Base-by-base conservation (phyloP, 1,140 invertebrate species). In the Schlechtendalia chinensis region DNA sequence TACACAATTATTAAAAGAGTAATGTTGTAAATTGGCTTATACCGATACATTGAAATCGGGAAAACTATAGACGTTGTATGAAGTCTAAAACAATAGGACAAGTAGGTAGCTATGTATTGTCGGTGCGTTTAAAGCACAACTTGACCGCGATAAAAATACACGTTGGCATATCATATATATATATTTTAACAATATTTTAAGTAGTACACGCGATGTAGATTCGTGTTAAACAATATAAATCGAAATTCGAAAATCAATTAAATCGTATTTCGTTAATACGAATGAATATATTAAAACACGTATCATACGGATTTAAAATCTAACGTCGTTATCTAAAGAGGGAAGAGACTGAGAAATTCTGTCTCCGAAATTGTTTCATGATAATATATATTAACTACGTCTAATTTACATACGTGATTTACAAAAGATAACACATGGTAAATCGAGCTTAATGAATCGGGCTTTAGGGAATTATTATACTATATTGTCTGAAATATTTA, bases 401-500 rank as follows among this genome's bases (percentile, higher is more conserved):
- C 3, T 45, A 67, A 69, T 69, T 47, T 69, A 69, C 65, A 47
- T 27, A 69, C 24, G 47, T 3, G 65, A 69, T 69, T 67, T 24
- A 24, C 39, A 17, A 69, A 69, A 69, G 65, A 50, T 69, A 69
- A 45, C 65, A 24, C 39, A 69, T 24, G 65, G 32, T 22, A n/a
- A 22, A 11, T 45, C n/a, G n/a, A n/a, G n/a, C n/a, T 22, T 45
- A 67, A 45, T 67, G 19, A 67, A 45, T 45, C 14, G 11, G 63
- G 5, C 63, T 22, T 22, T 5, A 45, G n/a, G n/a, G 32, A 67
- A 67, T 45, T 39, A 39, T 39, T 39, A 39, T 39, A 39, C 8
- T 39, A 39, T 39, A 39, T 39, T 39, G 32, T 8, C 32, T 39
- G 3, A 39, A 39, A 39, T 39, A 39, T 8, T 39, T 8, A 8